These are phyloP conservation scores for Eupsilia transversa DNA, from an alignment of 2,888 invertebrate species.

Conservation along the genomic window DNA sequence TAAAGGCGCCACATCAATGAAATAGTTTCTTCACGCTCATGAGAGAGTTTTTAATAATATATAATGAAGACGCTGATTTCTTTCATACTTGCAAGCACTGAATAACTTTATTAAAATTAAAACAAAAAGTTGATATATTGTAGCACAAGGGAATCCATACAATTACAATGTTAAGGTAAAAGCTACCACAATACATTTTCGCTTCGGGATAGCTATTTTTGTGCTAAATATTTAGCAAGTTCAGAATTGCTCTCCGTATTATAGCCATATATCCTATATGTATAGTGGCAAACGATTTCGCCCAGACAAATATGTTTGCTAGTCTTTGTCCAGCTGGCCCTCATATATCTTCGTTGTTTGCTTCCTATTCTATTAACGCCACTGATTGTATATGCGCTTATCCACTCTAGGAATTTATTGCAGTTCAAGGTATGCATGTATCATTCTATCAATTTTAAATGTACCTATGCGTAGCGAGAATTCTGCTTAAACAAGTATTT, in stretches of 20 bases:
- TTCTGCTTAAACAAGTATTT: neutral
- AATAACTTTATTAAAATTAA: neutral
- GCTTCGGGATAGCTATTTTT: conserved; percentile 36
- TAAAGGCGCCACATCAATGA: neutral
- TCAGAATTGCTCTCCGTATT: conserved; percentile 30
- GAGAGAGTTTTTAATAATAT: neutral
- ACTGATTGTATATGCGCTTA: conserved; percentile 38
- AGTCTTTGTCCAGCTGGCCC: conserved; percentile 54
- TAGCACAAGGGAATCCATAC: neutral
- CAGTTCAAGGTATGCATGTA: neutral
- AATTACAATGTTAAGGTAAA: conserved; percentile 10
- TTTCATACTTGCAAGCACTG: neutral
- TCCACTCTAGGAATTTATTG: conserved; percentile 33
- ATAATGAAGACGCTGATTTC: neutral
- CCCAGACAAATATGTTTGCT: conserved; percentile 34
- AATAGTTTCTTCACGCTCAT: neutral
- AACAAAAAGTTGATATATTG: conserved; percentile 1
- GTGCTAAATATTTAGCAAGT: conserved; percentile 48
- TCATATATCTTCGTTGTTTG: conserved; percentile 50
- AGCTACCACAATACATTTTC: conserved; percentile 3
- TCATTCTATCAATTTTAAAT: neutral
- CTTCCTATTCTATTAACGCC: conserved; percentile 46
- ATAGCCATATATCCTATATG: conserved; percentile 21
- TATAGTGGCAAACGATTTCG: conserved; percentile 38
- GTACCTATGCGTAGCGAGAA: neutral